Evolutionary conservation across 2,888 invertebrate species (phyloP).

Genomic region (Sarcophaga rosellei): DNA sequence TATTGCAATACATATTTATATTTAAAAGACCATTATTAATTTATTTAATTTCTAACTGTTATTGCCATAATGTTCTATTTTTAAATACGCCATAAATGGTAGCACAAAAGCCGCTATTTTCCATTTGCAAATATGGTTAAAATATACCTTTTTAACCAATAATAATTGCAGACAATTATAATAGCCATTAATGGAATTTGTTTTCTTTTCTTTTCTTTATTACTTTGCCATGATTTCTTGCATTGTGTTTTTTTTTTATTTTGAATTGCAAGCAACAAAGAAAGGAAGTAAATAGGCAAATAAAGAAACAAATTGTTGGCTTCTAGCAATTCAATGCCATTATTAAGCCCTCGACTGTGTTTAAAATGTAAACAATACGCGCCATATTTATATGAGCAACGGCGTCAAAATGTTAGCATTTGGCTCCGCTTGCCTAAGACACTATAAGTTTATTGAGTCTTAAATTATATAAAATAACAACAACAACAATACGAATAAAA

Average conservation of each 20-base stretch:
- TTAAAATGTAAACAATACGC: constrained; percentile 20
- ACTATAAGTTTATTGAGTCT: constrained; percentile 46
- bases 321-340: neutral
- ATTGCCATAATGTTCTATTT: neutral
- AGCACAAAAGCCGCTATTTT: neutral
- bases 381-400: constrained; percentile 66
- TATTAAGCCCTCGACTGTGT: neutral
- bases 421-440: constrained; percentile 25
- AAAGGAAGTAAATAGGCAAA: neutral
- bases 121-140: neutral
- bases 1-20: neutral
- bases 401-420: constrained; percentile 52
- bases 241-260: constrained; percentile 12
- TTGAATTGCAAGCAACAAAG: neutral
- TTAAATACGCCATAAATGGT: neutral
- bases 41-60: neutral
- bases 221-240: constrained; percentile 20
- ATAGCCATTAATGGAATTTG: neutral
- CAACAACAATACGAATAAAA: too few relatives aligned
- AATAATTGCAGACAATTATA: neutral
- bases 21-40: neutral
- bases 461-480: constrained; percentile 40
- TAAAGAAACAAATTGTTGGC: neutral
- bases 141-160: neutral
- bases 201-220: neutral